Evolutionary conservation across 2,113 vertebrate species (phyloP), one percentile per base, ranked within the genome.

Genomic region (Trochalopteron elliotii): DNA sequence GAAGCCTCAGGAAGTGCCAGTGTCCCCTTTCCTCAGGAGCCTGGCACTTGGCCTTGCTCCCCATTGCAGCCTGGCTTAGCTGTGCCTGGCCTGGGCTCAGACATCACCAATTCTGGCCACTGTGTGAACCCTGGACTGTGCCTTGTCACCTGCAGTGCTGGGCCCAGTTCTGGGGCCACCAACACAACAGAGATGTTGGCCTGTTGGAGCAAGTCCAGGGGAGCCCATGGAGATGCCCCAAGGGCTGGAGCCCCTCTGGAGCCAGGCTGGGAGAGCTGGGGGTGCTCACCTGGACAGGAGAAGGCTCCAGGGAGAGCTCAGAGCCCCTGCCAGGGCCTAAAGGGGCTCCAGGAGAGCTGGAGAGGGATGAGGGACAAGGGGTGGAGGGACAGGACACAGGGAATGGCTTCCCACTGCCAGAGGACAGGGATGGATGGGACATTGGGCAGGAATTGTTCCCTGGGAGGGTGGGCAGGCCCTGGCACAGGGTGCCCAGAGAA

Each of bases 201-300:
- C 27, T 44, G 15, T 3, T 52, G 60, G 44, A 67, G 19, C 2
- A 0, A 24, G 23, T 35, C 28, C 78, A 75, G 78, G 7, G 33
- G 44, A 68, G 24, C 1, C 7, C 77, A 45, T 0, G 0, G 33
- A 52, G 33, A 14, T 82, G 44, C 20, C 0, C 37, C 1, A 0
- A 39, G 28, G 23, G 28, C 24, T 89, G 60, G 33, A 39, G 23
- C 15, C 55, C 39, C 83, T 53, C 63, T 70, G 56, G 28, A 59
- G 45, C n/a, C 78, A 68, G 78, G 24, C n/a, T 75, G 69, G 60
- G 12, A 82, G 45, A 89, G 60, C 77, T 89, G 77, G 33, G 33
- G 33, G 8, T 23, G 52, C 1, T 74, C 37, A 52, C 22, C 77
- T 63, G 55, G 39, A 78, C 4, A 59, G 0, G 44, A 27, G 17